Base-by-base conservation (phyloP, 2,888 invertebrate species). In the Sphecodes monilicornis region DNA sequence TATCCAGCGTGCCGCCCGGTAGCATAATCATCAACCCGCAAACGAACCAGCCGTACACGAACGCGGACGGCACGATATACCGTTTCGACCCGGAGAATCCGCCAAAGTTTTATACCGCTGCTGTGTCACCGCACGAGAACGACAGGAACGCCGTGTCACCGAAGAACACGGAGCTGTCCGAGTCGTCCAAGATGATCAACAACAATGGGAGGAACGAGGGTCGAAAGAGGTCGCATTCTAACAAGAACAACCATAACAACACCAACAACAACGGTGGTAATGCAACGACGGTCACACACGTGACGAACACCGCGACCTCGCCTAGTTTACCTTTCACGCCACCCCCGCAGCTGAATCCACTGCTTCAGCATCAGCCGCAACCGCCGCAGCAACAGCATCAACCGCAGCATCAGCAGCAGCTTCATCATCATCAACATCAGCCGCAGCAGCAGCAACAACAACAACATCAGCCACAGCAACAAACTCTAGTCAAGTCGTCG, bases 1-100 rank as follows among this genome's bases (percentile, higher is more conserved):
- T 98, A 95, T 96, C 97, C 66, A 97, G 97, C 88, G 98, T 98
- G 84, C 98, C 98, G 75, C 96, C 97, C 79, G 98, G 98, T 84
- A 98, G 98, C 91, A 95, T 98, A 91, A 97, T 98, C 91, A 98
- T 99, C 94, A 98, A 98, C 95, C 98, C 98, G 39, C 94, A 97
- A 96, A 97, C 97, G 73, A 97, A 97, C 11, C 96, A 97, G 76
- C 97, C 98, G 0, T 96, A 97, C 71, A 96, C 96, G 69, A 98
- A 98, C 92, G 95, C 97, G 0, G 98, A 98, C 92, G 98, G 98
- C 26, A 96, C 96, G 1, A 94, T 97, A 26, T 98, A 98, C 94
- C 97, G 97, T 86, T 97, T 97, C 94, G 97, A 98, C 92, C 97
- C 98, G 0, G 95, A 96, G 60, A 96, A 97, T 93, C 97, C 97